These are phyloP conservation scores for Lytechinus variegatus DNA, from an alignment of 35 echinoderm and acorn worm genomes.

Conservation along the genomic window DNA sequence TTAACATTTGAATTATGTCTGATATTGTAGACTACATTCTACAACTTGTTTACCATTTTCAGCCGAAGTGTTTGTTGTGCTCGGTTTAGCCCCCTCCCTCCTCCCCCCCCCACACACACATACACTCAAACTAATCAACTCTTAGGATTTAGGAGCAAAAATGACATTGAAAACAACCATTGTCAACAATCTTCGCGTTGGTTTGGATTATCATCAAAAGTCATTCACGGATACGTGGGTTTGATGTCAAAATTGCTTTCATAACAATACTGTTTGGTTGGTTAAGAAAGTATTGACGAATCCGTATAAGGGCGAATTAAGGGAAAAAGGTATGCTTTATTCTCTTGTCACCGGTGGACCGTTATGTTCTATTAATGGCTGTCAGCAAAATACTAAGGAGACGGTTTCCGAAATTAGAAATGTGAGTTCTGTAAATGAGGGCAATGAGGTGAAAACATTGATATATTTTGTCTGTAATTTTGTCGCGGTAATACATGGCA, in stretches of 20 bases:
- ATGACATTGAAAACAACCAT: background rate
- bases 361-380: background rate
- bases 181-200: background rate
- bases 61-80: background rate
- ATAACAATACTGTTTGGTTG: background rate
- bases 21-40: background rate
- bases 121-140: background rate
- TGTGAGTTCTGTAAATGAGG: too few relatives aligned
- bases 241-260: background rate
- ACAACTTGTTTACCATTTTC: background rate
- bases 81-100: background rate
- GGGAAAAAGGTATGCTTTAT: background rate
- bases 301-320: background rate
- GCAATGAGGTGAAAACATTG: too few relatives aligned
- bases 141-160: background rate
- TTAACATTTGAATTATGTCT: background rate
- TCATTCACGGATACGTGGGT: background rate
- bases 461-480: too few relatives aligned
- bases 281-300: background rate
- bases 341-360: background rate
- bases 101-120: background rate
- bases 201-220: background rate
- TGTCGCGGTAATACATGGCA: too few relatives aligned
- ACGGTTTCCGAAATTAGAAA: background rate
- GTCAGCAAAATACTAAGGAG: background rate